phyloP scores from a whole-genome alignment of 2,113 vertebrate species.

The human region GRCh38 chr6:129094001-129094500 shows the following conservation, averaged over 20 bases:
- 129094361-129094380: slow-evolving; percentile 48
- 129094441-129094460: slow-evolving; percentile 18
- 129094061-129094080: neutral
- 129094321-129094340: slow-evolving; percentile 63
- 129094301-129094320: slow-evolving; percentile 55
- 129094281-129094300: slow-evolving; percentile 69
- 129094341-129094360: slow-evolving; percentile 59
- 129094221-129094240: slow-evolving; percentile 56
- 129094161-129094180: slow-evolving; percentile 53
- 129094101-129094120: slow-evolving; percentile 35
- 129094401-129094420: slow-evolving; percentile 25
- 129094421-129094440: slow-evolving; percentile 50
- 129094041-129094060: slow-evolving; percentile 36
- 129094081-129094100: slow-evolving; percentile 44
- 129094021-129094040: slow-evolving; percentile 12
- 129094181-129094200: slow-evolving; percentile 61
- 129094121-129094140: slow-evolving; percentile 57
- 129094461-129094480: slow-evolving; percentile 50
- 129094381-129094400: neutral
- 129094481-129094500: slow-evolving; percentile 38
- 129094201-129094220: slow-evolving; percentile 53
- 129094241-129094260: neutral
- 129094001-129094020: slow-evolving; percentile 14
- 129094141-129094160: neutral
- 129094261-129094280: slow-evolving; percentile 7